Percentiles rank a stretch among this genome's conserved stretches.
Conservation (phyloP, 2,113 vertebrate genomes). For the Ceyx melanurus region DNA sequence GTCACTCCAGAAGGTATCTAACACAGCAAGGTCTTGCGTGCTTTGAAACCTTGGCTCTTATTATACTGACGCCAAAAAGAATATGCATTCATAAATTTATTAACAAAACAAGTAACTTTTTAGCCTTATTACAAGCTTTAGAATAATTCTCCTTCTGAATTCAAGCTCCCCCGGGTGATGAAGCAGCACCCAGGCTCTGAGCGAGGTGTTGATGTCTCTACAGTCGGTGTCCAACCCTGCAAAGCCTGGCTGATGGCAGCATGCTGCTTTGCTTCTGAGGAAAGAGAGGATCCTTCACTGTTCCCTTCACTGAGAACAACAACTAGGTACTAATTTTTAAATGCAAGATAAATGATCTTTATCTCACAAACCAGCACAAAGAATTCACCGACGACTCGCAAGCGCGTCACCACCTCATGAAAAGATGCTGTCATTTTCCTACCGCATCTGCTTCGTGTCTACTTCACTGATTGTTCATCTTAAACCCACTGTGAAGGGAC, state of each 20-base stretch:
- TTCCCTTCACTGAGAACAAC: not conserved
- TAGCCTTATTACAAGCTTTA: not conserved
- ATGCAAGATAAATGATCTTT: not conserved
- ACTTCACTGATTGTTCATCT: not conserved
- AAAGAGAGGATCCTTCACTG: not conserved
- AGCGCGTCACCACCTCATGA: not conserved
- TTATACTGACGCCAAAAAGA: not conserved
- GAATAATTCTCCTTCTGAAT: not conserved
- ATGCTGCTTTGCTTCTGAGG: not conserved
- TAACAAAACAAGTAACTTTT: not conserved
- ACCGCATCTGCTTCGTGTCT: not conserved
- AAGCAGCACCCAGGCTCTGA: not conserved
- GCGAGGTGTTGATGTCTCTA: not conserved
- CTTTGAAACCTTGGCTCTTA: not conserved
- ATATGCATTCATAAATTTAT: not conserved
- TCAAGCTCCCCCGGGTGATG: not conserved
- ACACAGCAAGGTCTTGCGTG: not conserved
- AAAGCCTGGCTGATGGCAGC: not conserved
- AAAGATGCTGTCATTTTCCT: not conserved
- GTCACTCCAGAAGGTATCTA: not conserved
- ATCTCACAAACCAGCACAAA: not conserved
- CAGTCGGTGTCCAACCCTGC: too few species aligned
- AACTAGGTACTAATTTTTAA: not conserved
- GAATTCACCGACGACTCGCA: not conserved
- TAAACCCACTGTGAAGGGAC: not conserved